These are phyloP conservation scores for Lophochroa leadbeateri DNA, from an alignment of 2,113 vertebrate genomes.

Conservation along the genomic window DNA sequence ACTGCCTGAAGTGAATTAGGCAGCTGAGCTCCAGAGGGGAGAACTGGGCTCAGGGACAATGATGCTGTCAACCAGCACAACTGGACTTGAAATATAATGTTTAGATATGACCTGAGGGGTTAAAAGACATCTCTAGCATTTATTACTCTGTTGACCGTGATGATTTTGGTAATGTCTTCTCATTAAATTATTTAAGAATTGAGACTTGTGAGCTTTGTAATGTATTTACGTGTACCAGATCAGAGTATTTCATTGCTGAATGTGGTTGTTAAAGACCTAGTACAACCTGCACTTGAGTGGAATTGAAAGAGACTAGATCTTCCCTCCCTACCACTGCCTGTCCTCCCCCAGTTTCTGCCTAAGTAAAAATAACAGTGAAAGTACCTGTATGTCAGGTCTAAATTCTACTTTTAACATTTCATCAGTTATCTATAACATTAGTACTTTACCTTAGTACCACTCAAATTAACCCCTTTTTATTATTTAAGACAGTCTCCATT, in stretches of 20 bases:
- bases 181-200: neutral
- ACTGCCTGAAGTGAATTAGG: neutral
- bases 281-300: neutral
- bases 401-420: neutral
- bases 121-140: neutral
- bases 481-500: neutral
- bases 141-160: neutral
- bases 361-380: neutral
- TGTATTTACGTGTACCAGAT: neutral
- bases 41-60: neutral
- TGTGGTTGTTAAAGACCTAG: neutral
- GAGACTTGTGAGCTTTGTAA: neutral
- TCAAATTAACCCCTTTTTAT: neutral
- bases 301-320: neutral
- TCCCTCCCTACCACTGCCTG: accelerated
- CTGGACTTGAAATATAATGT: neutral
- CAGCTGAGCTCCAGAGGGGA: neutral
- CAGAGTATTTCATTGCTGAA: neutral
- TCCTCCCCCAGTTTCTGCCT: neutral
- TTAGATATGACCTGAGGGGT: neutral
- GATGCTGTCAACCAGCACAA: neutral
- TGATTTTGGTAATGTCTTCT: neutral
- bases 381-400: neutral
- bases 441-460: neutral
- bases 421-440: neutral